Evolutionary conservation across 2,888 invertebrate genomes (phyloP).

Genomic region (Leptopilina syphax): DNA sequence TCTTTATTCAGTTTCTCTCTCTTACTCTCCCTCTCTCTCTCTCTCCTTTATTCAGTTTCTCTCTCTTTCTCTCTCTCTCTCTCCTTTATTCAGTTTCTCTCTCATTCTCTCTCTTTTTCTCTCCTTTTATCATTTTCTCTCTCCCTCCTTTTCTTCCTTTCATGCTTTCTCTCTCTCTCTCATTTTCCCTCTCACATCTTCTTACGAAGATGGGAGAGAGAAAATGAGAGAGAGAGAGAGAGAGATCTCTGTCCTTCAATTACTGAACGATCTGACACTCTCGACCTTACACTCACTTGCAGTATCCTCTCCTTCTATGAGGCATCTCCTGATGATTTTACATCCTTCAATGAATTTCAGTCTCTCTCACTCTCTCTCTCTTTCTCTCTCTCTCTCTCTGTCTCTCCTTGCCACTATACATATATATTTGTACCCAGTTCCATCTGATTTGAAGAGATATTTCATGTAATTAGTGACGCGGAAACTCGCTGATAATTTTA

Average conservation of each 20-base stretch:
- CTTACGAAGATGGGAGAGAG: no score
- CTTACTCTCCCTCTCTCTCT: no score
- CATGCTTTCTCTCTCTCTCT: no score
- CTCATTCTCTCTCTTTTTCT: no score
- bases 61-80: no score
- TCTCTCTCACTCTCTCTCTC: no score
- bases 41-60: no score
- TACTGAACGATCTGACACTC: slow-evolving; percentile 57
- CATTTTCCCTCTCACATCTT: no score
- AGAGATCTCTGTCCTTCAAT: slow-evolving; percentile 45
- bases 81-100: no score
- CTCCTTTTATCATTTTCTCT: no score
- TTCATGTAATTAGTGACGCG: slow-evolving; percentile 33
- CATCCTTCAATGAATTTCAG: slow-evolving; percentile 13
- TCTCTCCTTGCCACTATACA: background rate
- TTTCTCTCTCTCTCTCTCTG: background rate
- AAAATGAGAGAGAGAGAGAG: no score
- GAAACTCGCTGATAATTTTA: slow-evolving; percentile 36
- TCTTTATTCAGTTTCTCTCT: no score
- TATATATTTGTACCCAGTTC: background rate
- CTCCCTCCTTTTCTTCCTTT: slow-evolving; percentile 49
- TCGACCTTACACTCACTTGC: slow-evolving; percentile 53
- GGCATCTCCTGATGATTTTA: slow-evolving; percentile 29
- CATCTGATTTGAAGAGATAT: slow-evolving; percentile 18
- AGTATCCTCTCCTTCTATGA: slow-evolving; percentile 35